A percentile compares a stretch with the other conserved stretches of the same genome.
Evolutionary conservation across 2,888 invertebrate species (phyloP).

Genomic region (Hipparchia semele): DNA sequence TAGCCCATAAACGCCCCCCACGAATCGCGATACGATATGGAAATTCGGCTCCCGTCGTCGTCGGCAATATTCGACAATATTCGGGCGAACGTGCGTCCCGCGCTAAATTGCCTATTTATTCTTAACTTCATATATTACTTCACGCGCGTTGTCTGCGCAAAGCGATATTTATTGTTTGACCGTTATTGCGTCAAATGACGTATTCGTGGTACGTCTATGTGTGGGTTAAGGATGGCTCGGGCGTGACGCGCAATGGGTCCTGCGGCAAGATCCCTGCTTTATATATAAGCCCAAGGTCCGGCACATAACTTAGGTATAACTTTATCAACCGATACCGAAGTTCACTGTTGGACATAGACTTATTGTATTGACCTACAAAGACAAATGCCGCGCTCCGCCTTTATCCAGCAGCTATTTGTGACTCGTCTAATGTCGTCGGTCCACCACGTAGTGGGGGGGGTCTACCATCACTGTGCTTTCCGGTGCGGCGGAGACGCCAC

Average conservation of each 20-base stretch:
- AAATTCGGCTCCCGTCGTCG: conserved; percentile 74
- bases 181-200: conserved; percentile 82
- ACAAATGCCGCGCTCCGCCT: too few relatives aligned
- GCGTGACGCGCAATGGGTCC: conserved; percentile 52
- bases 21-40: conserved; percentile 80
- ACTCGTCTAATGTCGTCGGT: too few relatives aligned
- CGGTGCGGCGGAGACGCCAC: too few relatives aligned
- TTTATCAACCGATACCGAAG: too few relatives aligned
- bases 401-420: too few relatives aligned
- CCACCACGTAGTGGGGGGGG: too few relatives aligned
- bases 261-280: background rate
- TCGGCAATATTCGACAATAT: conserved; percentile 81
- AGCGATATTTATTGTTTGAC: conserved; percentile 82
- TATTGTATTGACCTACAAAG: too few relatives aligned
- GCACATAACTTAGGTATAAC: background rate
- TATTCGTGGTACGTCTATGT: conserved; percentile 72
- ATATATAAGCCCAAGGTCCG: background rate
- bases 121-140: conserved; percentile 84
- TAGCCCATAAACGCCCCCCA: conserved; percentile 81
- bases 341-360: too few relatives aligned
- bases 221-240: conserved; percentile 64
- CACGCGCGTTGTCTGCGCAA: conserved; percentile 83
- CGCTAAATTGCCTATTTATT: conserved; percentile 84
- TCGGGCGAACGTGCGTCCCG: conserved; percentile 78
- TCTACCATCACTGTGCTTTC: too few relatives aligned